Base-by-base conservation (phyloP, 2,797 vertebrate species). In the Cyclopterus lumpus region DNA sequence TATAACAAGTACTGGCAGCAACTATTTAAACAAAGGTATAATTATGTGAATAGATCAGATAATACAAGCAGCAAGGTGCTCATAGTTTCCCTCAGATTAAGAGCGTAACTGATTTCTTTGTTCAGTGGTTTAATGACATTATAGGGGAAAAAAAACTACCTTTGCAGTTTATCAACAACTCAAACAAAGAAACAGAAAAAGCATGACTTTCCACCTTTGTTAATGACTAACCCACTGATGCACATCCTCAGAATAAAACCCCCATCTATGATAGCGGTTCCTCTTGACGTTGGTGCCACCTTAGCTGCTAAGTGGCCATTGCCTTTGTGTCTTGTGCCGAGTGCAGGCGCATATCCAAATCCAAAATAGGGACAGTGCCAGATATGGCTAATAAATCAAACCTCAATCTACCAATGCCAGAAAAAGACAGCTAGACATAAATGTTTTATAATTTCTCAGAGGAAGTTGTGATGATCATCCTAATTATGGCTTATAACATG, bases 211-310 rank as follows among this genome's bases (percentile, higher is more conserved):
- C 9, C 2, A 8, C 11, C 14, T 42, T 3, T 9, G 22, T 66
- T 49, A 22, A 15, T 65, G 36, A 51, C 10, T 20, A 46, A 71
- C n/a, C 4, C 10, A 26, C 30, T 32, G 10, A 61, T 7, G 16
- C 11, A 60, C 16, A 77, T 2, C 3, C 7, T 55, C 67, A 54
- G 63, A 55, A 65, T 60, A 66, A 70, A 73, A 63, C 32, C n/a
- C 22, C 20, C 24, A 71, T 12, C 67, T 38, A 63, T n/a, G 18
- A 22, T 2, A 11, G 10, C 14, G 12, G 15, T 8, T 28, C 24
- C 16, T 8, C 20, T 22, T 2, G 20, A 65, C 71, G 36, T 26
- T 38, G 11, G 18, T 38, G 49, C 54, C 51, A 40, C 10, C n/a
- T 32, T 20, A 53, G 36, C 20, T 34, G 22, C 38, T 44, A 46